phyloP scores from a whole-genome alignment of 2,888 invertebrate species.

The Cephalotes varians region DNA sequence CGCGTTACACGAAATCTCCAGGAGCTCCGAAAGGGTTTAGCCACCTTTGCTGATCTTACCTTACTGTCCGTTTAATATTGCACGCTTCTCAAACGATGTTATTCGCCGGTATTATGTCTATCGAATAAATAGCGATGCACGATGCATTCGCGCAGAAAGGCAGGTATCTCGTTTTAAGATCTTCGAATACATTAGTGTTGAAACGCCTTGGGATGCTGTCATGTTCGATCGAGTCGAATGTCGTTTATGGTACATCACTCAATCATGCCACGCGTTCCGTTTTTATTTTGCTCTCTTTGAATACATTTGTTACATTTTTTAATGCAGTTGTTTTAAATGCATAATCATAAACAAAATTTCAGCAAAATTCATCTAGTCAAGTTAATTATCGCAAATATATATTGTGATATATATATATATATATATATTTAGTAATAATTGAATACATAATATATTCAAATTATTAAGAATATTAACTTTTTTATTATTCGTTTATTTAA shows the following conservation, averaged over 20 bases:
- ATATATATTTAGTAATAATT: background rate
- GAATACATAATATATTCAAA: background rate
- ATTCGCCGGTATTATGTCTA: constrained; percentile 41
- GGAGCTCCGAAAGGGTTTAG: constrained; percentile 19
- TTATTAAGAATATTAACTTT: background rate
- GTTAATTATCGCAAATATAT: background rate
- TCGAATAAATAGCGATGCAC: constrained; percentile 54
- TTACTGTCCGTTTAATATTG: constrained; percentile 59
- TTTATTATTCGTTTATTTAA: background rate
- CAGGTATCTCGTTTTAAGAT: constrained; percentile 54
- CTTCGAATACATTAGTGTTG: constrained; percentile 66
- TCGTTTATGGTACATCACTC: constrained; percentile 18
- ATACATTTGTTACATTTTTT: background rate
- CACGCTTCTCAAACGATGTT: constrained; percentile 35
- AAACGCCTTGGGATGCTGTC: constrained; percentile 59
- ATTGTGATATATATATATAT: too few relatives aligned
- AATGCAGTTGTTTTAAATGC: too few relatives aligned
- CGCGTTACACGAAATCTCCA: constrained; percentile 30
- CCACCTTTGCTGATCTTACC: constrained; percentile 37
- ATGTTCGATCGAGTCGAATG: constrained; percentile 57
- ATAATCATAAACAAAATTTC: background rate
- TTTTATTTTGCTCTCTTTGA: background rate
- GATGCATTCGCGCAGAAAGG: constrained; percentile 55
- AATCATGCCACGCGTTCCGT: constrained; percentile 18
- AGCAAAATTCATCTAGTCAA: background rate